Evolutionary conservation across 1,140 invertebrate genomes (phyloP).

Genomic region (Melitaea cinxia): DNA sequence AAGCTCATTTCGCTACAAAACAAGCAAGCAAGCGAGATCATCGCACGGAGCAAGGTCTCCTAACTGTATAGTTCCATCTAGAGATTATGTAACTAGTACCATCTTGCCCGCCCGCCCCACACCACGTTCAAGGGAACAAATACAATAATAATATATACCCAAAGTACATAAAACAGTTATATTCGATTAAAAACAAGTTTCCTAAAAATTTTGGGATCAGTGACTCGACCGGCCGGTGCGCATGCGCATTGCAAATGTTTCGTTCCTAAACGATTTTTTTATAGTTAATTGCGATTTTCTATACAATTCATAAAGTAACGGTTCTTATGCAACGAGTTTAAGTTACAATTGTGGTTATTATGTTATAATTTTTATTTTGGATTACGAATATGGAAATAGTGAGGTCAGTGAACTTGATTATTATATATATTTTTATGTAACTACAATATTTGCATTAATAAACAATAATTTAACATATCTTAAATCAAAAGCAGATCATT

Average conservation of each 20-base stretch:
- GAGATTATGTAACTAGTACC: slow-evolving; percentile 75
- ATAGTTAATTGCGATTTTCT: neutral
- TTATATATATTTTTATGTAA: neutral
- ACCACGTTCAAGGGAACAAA: slow-evolving; percentile 45
- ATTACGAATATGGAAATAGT: slow-evolving; percentile 49
- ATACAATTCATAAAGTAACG: neutral
- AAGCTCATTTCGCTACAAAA: slow-evolving; percentile 77
- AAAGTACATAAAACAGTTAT: slow-evolving; percentile 29
- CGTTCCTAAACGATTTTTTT: neutral
- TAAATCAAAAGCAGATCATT: neutral
- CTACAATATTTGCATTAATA: neutral
- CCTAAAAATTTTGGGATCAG: slow-evolving; percentile 29
- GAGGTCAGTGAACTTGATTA: slow-evolving; percentile 44
- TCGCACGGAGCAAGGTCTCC: slow-evolving; percentile 73
- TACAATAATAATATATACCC: slow-evolving; percentile 13
- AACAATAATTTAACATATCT: neutral
- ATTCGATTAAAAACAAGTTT: slow-evolving; percentile 34
- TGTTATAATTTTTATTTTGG: slow-evolving; percentile 13
- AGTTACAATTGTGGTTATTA: slow-evolving; percentile 13
- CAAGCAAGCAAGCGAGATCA: slow-evolving; percentile 74
- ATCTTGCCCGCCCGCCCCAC: slow-evolving; percentile 47
- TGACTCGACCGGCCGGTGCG: slow-evolving; percentile 24
- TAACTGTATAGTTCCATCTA: slow-evolving; percentile 72
- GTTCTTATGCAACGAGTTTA: neutral
- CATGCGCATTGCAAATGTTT: slow-evolving; percentile 7